Evolutionary conservation across 2,888 invertebrate species (phyloP).

Genomic region (Seira ritae): DNA sequence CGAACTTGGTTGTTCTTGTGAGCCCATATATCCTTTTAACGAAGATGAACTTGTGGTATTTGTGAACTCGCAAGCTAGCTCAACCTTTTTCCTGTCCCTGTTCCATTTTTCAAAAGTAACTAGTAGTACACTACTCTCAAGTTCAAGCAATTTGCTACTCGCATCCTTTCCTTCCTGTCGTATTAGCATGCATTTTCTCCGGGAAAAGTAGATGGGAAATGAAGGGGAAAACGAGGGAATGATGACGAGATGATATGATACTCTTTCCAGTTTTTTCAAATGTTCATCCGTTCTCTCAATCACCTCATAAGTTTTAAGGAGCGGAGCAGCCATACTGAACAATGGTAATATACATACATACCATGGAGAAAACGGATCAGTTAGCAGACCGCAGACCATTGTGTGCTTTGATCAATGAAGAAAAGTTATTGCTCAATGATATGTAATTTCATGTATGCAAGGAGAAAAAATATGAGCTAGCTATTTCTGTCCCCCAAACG

Average conservation of each 20-base stretch:
- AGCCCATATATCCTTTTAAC: conserved; percentile 23
- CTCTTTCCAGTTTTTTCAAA: not conserved
- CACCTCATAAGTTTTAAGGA: conserved; percentile 1
- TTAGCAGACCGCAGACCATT: not conserved
- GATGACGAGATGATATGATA: not conserved
- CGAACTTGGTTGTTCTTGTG: not conserved
- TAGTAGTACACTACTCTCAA: too few species aligned
- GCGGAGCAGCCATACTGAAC: too few species aligned
- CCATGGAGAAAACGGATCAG: too few species aligned
- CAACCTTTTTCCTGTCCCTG: not conserved
- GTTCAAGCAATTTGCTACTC: not conserved
- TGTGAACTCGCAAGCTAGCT: not conserved
- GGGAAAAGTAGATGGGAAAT: conserved; percentile 30
- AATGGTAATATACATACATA: too few species aligned
- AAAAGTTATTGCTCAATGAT: conserved; percentile 5
- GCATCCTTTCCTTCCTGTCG: conserved; percentile 18
- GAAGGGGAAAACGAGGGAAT: conserved; percentile 38
- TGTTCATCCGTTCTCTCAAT: not conserved
- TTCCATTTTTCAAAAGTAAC: not conserved
- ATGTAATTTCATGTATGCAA: not conserved
- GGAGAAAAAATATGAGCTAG: not conserved
- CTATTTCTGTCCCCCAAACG: not conserved
- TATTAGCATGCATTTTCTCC: conserved; percentile 59
- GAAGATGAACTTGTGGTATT: conserved; percentile 43
- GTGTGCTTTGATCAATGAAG: not conserved